These are phyloP conservation scores for Orchesella flavescens DNA, from an alignment of 2,888 invertebrate genomes.

Conservation along the genomic window DNA sequence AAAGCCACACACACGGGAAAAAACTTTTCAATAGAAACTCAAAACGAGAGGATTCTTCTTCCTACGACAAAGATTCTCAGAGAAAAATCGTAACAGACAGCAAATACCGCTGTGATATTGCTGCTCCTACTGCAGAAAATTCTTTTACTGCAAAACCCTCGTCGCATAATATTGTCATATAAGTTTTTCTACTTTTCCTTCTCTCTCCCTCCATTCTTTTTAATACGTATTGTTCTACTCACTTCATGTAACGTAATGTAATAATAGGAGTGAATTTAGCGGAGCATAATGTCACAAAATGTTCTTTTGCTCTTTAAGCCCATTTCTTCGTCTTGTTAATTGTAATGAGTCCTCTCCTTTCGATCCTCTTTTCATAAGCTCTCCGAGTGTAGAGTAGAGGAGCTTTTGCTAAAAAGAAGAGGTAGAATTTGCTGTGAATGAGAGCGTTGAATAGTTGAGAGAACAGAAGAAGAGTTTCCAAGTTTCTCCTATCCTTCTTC, in stretches of 20 bases:
- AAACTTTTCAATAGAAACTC: slow-evolving; percentile 48
- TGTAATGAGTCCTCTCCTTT: slow-evolving; percentile 49
- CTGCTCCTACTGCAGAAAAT: not conserved
- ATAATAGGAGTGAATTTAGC: slow-evolving; percentile 56
- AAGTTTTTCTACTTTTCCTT: not conserved
- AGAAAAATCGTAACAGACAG: slow-evolving; percentile 17
- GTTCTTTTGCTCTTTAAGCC: slow-evolving; percentile 57
- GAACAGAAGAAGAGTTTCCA: slow-evolving; percentile 5
- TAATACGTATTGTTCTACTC: slow-evolving; percentile 54
- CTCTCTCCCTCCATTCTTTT: slow-evolving; percentile 35
- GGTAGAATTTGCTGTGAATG: no score
- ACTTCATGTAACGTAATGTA: slow-evolving; percentile 41
- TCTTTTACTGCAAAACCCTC: not conserved
- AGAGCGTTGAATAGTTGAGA: not conserved
- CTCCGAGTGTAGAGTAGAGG: not conserved
- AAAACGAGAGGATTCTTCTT: slow-evolving; percentile 17
- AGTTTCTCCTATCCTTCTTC: slow-evolving; percentile 37
- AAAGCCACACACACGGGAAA: slow-evolving; percentile 43
- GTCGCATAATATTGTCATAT: no score
- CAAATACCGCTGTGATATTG: no score
- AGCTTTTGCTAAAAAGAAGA: not conserved
- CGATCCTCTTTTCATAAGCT: slow-evolving; percentile 15
- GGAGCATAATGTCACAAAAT: slow-evolving; percentile 58
- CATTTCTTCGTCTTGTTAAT: slow-evolving; percentile 52
- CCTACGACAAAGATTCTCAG: slow-evolving; percentile 8